Evolutionary conservation across 2,888 invertebrate species (phyloP).

Genomic region (Ormyrus nitidulus): DNA sequence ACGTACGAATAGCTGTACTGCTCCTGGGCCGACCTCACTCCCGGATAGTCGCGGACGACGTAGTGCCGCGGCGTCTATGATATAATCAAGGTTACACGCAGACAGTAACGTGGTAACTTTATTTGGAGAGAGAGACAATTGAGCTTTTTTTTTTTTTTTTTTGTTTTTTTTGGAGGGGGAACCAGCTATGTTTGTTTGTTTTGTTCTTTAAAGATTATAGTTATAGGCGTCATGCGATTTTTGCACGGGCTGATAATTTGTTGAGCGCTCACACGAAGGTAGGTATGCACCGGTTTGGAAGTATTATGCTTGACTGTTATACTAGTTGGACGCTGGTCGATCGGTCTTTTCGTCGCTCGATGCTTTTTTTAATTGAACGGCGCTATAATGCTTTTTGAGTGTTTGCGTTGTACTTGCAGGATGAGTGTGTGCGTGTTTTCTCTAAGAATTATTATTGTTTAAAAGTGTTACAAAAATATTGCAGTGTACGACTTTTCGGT

Average conservation of each 20-base stretch:
- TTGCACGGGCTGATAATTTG: background rate
- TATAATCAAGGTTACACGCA: too few species aligned
- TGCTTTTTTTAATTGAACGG: too few species aligned
- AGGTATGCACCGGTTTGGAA: slow-evolving; percentile 47
- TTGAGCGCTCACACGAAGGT: slow-evolving; percentile 51
- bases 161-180: slow-evolving; percentile 1
- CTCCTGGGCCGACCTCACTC: slow-evolving; percentile 80
- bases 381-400: too few species aligned
- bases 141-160: slow-evolving; percentile 25
- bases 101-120: too few species aligned
- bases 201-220: slow-evolving; percentile 13
- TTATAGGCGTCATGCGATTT: slow-evolving; percentile 24
- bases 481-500: background rate
- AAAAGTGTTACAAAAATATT: background rate
- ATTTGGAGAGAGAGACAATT: background rate
- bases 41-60: slow-evolving; percentile 87
- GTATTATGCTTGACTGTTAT: background rate
- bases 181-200: background rate
- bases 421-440: background rate
- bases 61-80: slow-evolving; percentile 90
- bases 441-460: background rate
- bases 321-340: too few species aligned
- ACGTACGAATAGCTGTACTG: slow-evolving; percentile 91
- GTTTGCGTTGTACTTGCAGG: too few species aligned
- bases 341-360: too few species aligned